A percentile compares a stretch with the other conserved stretches of the same genome.
Evolutionary conservation across 2,888 invertebrate genomes (phyloP).

Genomic region (Apomyelois bistriatella): DNA sequence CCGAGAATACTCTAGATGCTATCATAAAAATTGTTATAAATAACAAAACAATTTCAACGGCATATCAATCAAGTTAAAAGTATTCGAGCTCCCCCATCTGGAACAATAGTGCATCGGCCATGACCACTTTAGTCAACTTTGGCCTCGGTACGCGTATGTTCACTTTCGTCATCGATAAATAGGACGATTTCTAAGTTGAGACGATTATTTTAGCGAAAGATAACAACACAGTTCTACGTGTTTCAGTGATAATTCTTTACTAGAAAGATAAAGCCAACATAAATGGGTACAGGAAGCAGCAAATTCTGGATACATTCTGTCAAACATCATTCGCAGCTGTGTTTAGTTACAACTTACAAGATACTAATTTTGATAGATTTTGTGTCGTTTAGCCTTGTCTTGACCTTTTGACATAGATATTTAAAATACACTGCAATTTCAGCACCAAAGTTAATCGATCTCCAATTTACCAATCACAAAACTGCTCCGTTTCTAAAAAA

Average conservation of each 20-base stretch:
- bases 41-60: background rate
- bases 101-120: conserved; percentile 31
- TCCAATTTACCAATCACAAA: background rate
- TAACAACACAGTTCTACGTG: too few species aligned
- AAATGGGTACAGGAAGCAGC: too few species aligned
- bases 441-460: background rate
- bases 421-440: too few species aligned
- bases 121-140: conserved; percentile 40
- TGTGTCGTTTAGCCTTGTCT: too few species aligned
- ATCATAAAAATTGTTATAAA: conserved; percentile 2
- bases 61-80: background rate
- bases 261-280: too few species aligned
- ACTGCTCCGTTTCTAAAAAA: background rate
- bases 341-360: too few species aligned
- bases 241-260: too few species aligned
- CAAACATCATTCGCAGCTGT: too few species aligned
- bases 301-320: too few species aligned
- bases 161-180: conserved; percentile 30
- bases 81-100: conserved; percentile 25
- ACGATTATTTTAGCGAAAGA: background rate
- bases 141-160: conserved; percentile 34
- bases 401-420: too few species aligned
- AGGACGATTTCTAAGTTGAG: background rate
- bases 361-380: too few species aligned
- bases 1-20: background rate